phyloP scores from a whole-genome alignment of 2,888 invertebrate species.

The Oscheius sp. region DNA sequence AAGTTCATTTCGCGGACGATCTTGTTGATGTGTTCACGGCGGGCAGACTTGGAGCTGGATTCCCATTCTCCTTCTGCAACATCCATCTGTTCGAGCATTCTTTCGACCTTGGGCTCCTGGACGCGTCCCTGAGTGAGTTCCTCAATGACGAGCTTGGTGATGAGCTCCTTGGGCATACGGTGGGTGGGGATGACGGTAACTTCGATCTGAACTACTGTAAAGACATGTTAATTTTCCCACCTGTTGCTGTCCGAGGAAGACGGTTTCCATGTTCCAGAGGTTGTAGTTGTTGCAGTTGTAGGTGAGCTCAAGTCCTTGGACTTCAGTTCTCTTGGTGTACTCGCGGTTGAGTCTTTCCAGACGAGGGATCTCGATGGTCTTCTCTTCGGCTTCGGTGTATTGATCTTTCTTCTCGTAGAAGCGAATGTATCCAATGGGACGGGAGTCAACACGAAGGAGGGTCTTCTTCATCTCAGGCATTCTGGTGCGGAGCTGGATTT shows the following conservation, averaged over 20 bases:
- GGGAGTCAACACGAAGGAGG: constrained; percentile 40
- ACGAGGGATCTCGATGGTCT: constrained; percentile 49
- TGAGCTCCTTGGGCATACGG: constrained; percentile 27
- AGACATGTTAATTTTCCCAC: too few relatives aligned
- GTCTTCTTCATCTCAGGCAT: constrained; percentile 49
- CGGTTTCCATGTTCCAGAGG: constrained; percentile 44
- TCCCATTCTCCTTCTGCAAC: constrained; percentile 18
- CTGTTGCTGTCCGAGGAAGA: constrained; percentile 33
- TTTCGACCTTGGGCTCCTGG: constrained; percentile 23
- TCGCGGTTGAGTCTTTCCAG: constrained; percentile 39
- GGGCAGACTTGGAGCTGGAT: constrained; percentile 8
- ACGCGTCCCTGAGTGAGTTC: constrained; percentile 2
- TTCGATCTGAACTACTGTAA: too few relatives aligned
- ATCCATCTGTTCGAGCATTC: constrained; percentile 5
- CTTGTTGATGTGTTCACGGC: constrained; percentile 29
- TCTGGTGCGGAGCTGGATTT: constrained; percentile 33
- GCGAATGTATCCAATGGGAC: constrained; percentile 54
- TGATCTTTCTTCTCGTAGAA: constrained; percentile 45
- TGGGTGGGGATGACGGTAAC: constrained; percentile 3
- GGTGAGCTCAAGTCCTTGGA: constrained; percentile 45
- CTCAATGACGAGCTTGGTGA: constrained; percentile 7
- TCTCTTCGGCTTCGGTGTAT: constrained; percentile 54
- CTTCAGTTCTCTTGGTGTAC: constrained; percentile 34
- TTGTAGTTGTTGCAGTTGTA: constrained; percentile 47
- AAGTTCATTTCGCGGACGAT: constrained; percentile 38